Base-by-base conservation (phyloP, 2,797 vertebrate genomes). In the Rhinella marina region DNA sequence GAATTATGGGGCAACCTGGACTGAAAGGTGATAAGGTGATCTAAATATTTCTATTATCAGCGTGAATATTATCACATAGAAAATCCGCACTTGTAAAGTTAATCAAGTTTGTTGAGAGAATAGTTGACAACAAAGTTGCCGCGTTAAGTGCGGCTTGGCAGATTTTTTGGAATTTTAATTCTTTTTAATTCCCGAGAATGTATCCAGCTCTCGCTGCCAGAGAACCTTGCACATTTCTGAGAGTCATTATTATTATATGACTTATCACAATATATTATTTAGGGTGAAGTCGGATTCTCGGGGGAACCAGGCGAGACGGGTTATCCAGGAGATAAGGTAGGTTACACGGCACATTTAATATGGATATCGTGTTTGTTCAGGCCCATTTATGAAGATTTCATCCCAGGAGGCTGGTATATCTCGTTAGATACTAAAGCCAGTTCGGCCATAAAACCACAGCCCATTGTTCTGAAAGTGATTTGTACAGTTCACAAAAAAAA, bases 21-120 rank as follows among this genome's bases (percentile, higher is more conserved):
- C 96, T 99, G 97, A 99, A 99, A 99, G 98, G 98, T 99, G 98
- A 99, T 99, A 99, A 99, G 98, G 98, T 99, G 98, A 99, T 97
- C 96, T 98, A 98, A 99, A 97, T 98, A 96, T 97, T 99, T 97
- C 92, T 93, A 94, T 97, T 98, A 96, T 97, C 94, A 94, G 91
- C 95, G 93, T 94, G 86, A 94, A 82, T 94, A 90, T 90, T 77
- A 89, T 70, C 62, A 19, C 82, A 62, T 72, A 66, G 68, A 52
- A 84, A 79, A 79, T 84, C 23, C 62, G n/a, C 54, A 72, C 25
- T 61, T 79, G 50, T 79, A 79, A 84, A 59, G 87, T 80, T 72
- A 72, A 85, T 88, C 27, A 72, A 41, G 27, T 81, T 80, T 75
- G 50, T 64, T 62, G 54, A 85, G 62, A 84, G 61, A 32, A 73